Evolutionary conservation across 2,888 invertebrate genomes (phyloP).

Genomic region (Apamea sordens): DNA sequence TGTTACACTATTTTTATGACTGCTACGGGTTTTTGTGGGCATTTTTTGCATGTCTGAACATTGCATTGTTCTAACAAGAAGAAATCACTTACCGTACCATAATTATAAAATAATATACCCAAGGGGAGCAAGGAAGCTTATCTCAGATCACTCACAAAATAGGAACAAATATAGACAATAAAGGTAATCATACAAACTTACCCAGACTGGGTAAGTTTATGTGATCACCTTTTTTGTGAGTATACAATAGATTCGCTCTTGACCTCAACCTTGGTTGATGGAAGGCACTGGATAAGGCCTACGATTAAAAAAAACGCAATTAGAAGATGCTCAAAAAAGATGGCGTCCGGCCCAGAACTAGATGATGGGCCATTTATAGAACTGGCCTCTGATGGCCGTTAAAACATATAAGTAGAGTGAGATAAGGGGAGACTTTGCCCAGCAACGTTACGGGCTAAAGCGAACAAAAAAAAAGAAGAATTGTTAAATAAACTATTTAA

Average conservation of each 20-base stretch:
- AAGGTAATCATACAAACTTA: background rate
- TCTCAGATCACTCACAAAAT: background rate
- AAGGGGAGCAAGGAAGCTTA: constrained; percentile 5
- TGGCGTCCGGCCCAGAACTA: background rate
- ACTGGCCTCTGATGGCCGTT: background rate
- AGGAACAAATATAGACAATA: background rate
- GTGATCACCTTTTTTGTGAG: background rate
- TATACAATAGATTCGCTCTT: background rate
- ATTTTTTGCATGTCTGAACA: constrained; percentile 44
- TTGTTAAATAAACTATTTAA: background rate
- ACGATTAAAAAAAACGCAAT: background rate
- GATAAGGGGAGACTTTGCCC: accelerated
- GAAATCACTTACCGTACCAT: constrained; percentile 42
- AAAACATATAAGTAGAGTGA: background rate
- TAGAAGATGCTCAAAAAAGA: background rate
- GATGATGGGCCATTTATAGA: background rate
- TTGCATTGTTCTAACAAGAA: constrained; percentile 50
- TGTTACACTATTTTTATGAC: constrained; percentile 53
- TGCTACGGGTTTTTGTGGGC: constrained; percentile 42
- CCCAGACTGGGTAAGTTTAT: background rate
- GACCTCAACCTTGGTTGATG: background rate
- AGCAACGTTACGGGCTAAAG: background rate
- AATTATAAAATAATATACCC: constrained; percentile 4
- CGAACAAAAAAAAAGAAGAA: background rate
- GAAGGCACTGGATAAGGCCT: background rate